These are phyloP conservation scores for Conus ventricosus DNA, from an alignment of 1,140 invertebrate species.

Conservation along the genomic window DNA sequence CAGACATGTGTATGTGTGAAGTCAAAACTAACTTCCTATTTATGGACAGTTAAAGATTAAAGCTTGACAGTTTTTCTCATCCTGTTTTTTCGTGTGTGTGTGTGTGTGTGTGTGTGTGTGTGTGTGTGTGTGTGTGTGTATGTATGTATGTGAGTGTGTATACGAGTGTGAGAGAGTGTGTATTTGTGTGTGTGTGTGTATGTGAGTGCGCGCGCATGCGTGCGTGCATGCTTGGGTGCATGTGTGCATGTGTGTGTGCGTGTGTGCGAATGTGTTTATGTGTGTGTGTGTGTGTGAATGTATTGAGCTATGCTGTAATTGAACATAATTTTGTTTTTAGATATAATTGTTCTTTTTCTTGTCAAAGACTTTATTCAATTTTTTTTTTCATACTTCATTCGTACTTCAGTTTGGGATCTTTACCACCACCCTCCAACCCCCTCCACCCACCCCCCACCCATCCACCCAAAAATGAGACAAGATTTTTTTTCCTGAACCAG, in stretches of 20 bases:
- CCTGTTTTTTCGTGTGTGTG: too few species aligned
- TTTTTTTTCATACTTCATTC: too few species aligned
- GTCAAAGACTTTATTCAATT: too few species aligned
- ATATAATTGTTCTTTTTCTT: neutral
- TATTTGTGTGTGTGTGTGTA: neutral
- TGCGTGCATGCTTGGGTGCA: neutral
- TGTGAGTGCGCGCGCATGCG: neutral
- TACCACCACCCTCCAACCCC: too few species aligned
- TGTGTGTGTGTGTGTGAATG: neutral
- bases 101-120: neutral
- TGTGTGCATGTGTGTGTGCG: neutral
- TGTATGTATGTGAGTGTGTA: neutral
- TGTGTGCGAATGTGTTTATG: neutral
- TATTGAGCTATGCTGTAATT: neutral
- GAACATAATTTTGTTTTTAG: neutral
- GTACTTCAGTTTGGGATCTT: too few species aligned
- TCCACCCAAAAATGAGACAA: too few species aligned
- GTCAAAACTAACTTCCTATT: too few species aligned
- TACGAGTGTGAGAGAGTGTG: neutral
- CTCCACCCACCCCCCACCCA: too few species aligned
- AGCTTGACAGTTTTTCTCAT: too few species aligned
- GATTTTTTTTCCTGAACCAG: too few species aligned
- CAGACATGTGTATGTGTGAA: too few species aligned
- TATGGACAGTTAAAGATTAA: too few species aligned
- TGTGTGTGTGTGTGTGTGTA: slow-evolving; percentile 1